Conservation (phyloP, 1,140 invertebrate genomes). For the Argopecten irradians region DNA sequence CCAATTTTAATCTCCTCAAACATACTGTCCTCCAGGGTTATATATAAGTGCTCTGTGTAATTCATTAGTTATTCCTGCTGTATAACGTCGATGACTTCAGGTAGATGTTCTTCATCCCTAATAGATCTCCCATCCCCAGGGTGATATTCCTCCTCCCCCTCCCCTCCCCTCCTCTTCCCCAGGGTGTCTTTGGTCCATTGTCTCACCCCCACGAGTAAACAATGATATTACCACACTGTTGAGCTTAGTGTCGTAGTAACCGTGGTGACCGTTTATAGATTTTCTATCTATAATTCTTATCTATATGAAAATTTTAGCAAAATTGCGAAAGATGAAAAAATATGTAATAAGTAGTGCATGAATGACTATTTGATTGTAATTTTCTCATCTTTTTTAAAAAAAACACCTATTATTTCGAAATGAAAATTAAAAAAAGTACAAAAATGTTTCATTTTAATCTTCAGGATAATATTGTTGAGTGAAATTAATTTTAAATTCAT, state of each 20-base stretch:
- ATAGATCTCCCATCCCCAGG: no score
- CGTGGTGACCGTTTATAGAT: not conserved
- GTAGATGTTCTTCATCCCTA: no score
- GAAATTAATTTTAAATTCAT: not conserved
- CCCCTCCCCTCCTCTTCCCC: not conserved
- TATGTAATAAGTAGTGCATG: not conserved
- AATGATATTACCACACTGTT: not conserved
- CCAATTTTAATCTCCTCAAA: no score
- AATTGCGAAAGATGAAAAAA: not conserved
- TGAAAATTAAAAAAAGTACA: not conserved
- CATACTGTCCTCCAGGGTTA: no score
- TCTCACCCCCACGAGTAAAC: not conserved
- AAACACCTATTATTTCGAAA: no score
- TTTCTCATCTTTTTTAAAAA: not conserved
- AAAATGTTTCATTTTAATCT: no score
- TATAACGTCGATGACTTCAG: not conserved
- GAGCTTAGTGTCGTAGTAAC: not conserved
- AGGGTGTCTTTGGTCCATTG: conserved; percentile 7
- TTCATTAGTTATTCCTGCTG: no score
- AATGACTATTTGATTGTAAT: not conserved
- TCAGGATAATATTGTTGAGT: no score
- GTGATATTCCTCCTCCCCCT: no score
- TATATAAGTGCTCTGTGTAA: not conserved
- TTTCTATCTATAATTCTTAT: not conserved
- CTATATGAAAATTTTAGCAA: no score